phyloP scores from a whole-genome alignment of 53 echinoderm and acorn worm species.

The Echinometra lucunter region DNA sequence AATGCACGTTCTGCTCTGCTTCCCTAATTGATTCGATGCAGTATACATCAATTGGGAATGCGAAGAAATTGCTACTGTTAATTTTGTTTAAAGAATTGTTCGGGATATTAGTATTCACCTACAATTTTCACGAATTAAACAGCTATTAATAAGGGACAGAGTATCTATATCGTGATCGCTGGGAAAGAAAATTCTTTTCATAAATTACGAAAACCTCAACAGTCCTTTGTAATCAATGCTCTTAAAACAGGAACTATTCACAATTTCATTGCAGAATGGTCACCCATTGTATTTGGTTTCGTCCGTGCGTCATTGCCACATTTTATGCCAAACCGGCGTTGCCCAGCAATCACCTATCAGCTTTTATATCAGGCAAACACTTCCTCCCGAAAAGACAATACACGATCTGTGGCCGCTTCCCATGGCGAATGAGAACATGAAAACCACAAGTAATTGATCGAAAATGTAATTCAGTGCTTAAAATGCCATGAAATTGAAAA shows the following conservation, averaged over 20 bases:
- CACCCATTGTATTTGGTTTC: neutral
- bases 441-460: neutral
- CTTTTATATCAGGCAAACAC: conserved; percentile 22
- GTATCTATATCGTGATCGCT: too few relatives aligned
- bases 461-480: neutral
- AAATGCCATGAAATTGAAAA: neutral
- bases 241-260: conserved; percentile 32
- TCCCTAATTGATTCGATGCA: neutral
- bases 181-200: too few relatives aligned
- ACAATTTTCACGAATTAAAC: too few relatives aligned
- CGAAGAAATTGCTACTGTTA: neutral
- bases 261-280: neutral
- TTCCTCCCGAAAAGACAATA: neutral
- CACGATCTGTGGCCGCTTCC: neutral
- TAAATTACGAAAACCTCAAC: too few relatives aligned
- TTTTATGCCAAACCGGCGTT: neutral
- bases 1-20: neutral
- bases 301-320: neutral
- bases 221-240: neutral
- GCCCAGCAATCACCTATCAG: conserved; percentile 27
- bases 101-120: too few relatives aligned
- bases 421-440: neutral
- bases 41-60: neutral
- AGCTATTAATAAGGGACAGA: too few relatives aligned
- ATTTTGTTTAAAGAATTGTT: too few relatives aligned